Base-by-base conservation (phyloP, 2,888 invertebrate genomes). In the Chaetogeoica ovagalla region DNA sequence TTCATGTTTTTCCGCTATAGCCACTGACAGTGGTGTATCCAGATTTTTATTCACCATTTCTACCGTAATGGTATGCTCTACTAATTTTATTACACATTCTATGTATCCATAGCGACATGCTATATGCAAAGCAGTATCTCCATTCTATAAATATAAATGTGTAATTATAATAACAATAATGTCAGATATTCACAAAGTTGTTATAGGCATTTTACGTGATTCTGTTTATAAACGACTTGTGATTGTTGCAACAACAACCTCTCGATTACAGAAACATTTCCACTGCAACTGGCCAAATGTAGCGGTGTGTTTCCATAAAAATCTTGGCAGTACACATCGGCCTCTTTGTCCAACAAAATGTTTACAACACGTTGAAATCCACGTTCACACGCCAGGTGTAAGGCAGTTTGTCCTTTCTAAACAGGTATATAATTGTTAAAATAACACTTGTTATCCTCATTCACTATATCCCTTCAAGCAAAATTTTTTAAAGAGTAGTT, bases 51-150 rank as follows among this genome's bases (percentile, higher is more conserved):
- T 89, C 39, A 86, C 85, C 13, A 87, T 83, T 83, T 89, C 88
- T 60, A 87, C 86, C 15, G 88, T 88, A 13, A 30, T 37, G 88
- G 88, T 82, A 65, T 83, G 30, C 73, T 84, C 84, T 3, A 84
- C 82, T 17, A 84, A 82, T n/a, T 82, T 82, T 66, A 82, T 83
- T 0, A 83, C 83, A 65, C 84, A 83, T 7, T 83, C 82, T 21
- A 83, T 62, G 66, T 83, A 83, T 3, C 84, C 84, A 82, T 83
- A 83, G 37, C 83, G 83, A 71, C 90, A 89, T 30, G 91, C 90
- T 81, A 90, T 87, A 84, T 91, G 91, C 66, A 91, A 85, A 23
- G 90, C 88, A 52, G 90, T 89, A 84, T 91, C 91, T 55, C 71
- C 79, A 9, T 57, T 71, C 79, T 79, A 17, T 19, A 57, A 70